A percentile compares a stretch with the other conserved stretches of the same genome.
Evolutionary conservation across 1,140 invertebrate species (phyloP).

Genomic region (Ceratoteleas bidentatus): DNA sequence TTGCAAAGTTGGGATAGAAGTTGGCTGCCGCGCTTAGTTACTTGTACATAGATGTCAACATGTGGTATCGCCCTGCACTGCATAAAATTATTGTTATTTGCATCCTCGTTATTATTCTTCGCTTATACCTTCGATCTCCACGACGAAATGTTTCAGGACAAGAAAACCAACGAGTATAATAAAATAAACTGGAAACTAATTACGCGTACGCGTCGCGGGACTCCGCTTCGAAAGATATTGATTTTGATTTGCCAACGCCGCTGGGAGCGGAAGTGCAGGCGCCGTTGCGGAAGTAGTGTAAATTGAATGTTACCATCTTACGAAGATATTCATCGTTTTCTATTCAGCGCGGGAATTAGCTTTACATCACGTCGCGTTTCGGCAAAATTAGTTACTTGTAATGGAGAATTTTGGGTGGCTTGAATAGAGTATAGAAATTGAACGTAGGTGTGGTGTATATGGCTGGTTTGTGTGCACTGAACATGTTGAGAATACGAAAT

Average conservation of each 20-base stretch:
- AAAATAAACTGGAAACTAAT: constrained; percentile 13
- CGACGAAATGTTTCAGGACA: too few species aligned
- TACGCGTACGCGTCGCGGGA: not conserved
- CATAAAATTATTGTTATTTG: too few species aligned
- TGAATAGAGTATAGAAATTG: not conserved
- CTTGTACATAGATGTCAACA: constrained; percentile 59
- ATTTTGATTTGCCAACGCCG: constrained; percentile 27
- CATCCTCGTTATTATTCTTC: too few species aligned
- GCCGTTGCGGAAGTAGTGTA: constrained; percentile 21
- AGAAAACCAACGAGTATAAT: too few species aligned
- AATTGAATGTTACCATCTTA: constrained; percentile 30
- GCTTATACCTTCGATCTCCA: too few species aligned
- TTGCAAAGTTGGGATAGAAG: constrained; percentile 58
- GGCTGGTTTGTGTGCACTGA: too few species aligned
- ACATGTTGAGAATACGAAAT: too few species aligned
- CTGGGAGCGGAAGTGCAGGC: constrained; percentile 24
- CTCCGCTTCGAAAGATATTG: constrained; percentile 20
- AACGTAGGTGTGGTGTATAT: too few species aligned
- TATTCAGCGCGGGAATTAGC: constrained; percentile 13
- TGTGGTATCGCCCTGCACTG: constrained; percentile 49
- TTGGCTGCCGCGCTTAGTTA: constrained; percentile 55
- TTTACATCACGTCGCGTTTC: not conserved
- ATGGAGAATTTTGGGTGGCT: not conserved
- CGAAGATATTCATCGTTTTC: constrained; percentile 30
- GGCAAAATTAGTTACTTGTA: constrained; percentile 8